A percentile compares a stretch with the other conserved stretches of the same genome.
Conservation (phyloP, 2,113 vertebrate species). For the Sorex fumeus region DNA sequence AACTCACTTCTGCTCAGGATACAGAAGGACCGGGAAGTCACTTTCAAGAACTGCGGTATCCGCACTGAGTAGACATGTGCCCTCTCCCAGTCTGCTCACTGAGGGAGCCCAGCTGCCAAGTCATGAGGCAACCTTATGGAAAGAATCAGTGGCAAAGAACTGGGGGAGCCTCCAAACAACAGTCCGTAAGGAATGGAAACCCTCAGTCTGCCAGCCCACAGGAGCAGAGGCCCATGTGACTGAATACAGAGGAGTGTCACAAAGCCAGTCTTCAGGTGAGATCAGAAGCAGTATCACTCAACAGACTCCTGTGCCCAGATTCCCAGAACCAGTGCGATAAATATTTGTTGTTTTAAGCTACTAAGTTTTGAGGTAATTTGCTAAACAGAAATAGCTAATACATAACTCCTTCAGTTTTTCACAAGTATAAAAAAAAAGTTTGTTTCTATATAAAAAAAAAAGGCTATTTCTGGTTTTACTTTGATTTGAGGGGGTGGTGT, state of each 20-base stretch:
- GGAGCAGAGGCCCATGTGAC: not conserved
- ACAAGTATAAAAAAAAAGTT: not conserved
- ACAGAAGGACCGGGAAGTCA: not conserved
- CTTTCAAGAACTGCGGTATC: not conserved
- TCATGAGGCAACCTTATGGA: not conserved
- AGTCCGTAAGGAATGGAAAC: not conserved
- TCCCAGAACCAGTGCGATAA: not conserved
- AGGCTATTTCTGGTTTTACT: too few relatives aligned
- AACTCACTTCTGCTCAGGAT: constrained; percentile 10
- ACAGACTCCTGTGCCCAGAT: not conserved
- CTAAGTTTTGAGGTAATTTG: not conserved
- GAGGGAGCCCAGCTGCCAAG: not conserved
- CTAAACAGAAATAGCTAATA: constrained; percentile 13
- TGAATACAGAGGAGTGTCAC: not conserved
- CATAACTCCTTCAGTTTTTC: not conserved
- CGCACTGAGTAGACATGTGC: not conserved
- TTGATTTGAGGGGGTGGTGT: too few relatives aligned
- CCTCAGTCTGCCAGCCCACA: not conserved
- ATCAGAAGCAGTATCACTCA: not conserved
- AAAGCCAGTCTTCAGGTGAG: not conserved
- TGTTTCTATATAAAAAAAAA: too few relatives aligned
- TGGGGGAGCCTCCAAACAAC: not conserved
- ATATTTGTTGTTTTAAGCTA: not conserved
- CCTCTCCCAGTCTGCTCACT: not conserved
- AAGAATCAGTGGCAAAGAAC: constrained; percentile 17